A percentile compares a stretch with the other conserved stretches of the same genome.
Conservation (phyloP, 2,888 invertebrate species). For the Lochmaea capreae region DNA sequence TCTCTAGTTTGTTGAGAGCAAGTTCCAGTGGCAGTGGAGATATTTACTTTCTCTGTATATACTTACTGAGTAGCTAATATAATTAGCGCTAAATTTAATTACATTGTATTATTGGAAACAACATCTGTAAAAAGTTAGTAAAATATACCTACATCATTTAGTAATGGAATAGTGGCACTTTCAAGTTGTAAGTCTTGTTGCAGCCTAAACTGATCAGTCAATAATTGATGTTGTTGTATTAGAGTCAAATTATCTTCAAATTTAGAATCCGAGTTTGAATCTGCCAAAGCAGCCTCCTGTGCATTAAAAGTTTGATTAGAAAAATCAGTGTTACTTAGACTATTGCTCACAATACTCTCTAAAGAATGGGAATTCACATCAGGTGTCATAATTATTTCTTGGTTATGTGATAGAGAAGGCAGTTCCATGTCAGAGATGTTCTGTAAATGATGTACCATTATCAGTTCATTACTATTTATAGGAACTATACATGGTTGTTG, state of each 20-base stretch:
- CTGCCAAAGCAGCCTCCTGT: conserved; percentile 55
- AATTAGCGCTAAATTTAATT: no score
- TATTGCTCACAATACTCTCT: conserved; percentile 60
- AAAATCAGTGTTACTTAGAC: conserved; percentile 59
- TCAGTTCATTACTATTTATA: conserved; percentile 52
- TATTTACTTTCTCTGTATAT: no score
- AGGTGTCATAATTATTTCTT: conserved; percentile 60
- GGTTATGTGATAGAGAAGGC: conserved; percentile 56
- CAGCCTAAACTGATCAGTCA: conserved; percentile 55
- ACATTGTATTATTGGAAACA: no score
- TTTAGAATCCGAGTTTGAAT: conserved; percentile 49
- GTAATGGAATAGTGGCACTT: conserved; percentile 32
- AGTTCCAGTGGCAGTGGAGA: no score
- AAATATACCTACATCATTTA: conserved; percentile 40
- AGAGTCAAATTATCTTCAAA: conserved; percentile 58
- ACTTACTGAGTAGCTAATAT: no score
- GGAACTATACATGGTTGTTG: conserved; percentile 45
- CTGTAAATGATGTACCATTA: conserved; percentile 59
- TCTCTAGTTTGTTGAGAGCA: no score
- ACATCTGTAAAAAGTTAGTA: neutral
- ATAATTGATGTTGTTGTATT: conserved; percentile 57
- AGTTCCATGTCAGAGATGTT: conserved; percentile 60
- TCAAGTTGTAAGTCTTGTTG: conserved; percentile 51
- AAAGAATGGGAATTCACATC: conserved; percentile 57
- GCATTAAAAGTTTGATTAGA: conserved; percentile 59